These are phyloP conservation scores for Ispidina picta DNA, from an alignment of 2,797 vertebrate species.

Conservation along the genomic window DNA sequence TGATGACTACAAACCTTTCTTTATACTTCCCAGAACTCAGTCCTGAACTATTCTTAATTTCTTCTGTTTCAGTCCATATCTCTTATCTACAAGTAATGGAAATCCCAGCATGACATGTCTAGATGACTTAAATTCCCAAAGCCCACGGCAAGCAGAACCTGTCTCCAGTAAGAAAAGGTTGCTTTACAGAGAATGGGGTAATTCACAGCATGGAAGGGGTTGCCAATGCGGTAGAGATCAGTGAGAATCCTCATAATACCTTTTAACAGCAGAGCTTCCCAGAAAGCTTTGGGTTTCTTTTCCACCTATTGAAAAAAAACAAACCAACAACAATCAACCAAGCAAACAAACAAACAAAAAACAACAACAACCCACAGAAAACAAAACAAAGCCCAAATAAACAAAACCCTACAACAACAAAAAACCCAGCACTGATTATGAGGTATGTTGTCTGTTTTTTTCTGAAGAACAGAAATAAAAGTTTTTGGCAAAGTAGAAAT, in stretches of 20 bases:
- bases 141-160: background rate
- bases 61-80: background rate
- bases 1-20: background rate
- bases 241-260: background rate
- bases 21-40: background rate
- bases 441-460: background rate
- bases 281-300: background rate
- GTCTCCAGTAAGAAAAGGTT: background rate
- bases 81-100: background rate
- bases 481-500: background rate
- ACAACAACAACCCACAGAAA: background rate
- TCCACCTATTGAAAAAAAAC: background rate
- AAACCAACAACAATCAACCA: background rate
- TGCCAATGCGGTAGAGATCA: background rate
- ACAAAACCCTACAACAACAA: too few species aligned
- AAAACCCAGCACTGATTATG: background rate
- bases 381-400: background rate
- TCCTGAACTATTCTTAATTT: background rate
- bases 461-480: background rate
- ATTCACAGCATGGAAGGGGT: background rate
- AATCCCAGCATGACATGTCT: rapidly evolving
- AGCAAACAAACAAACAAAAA: too few species aligned
- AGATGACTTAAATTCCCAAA: background rate
- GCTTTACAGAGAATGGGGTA: background rate
- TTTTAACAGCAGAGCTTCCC: background rate